Conservation (phyloP, 2,797 vertebrate species). For the Manis crassicaudata region DNA sequence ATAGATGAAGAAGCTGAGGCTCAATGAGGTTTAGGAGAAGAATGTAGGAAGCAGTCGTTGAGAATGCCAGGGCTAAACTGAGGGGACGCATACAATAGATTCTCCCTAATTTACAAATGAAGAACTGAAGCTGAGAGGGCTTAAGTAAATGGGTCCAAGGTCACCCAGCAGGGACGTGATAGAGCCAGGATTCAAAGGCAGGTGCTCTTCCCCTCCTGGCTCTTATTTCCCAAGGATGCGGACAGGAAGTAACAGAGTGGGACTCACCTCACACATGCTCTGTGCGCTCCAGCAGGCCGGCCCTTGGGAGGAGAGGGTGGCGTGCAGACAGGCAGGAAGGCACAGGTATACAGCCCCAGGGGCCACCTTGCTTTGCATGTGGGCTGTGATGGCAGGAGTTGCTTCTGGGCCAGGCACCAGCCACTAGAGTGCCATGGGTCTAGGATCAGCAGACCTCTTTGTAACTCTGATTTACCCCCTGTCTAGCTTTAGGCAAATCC, state of each 20-base stretch:
- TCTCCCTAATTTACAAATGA: not conserved
- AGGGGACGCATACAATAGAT: not conserved
- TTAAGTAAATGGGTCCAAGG: not conserved
- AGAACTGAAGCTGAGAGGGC: not conserved
- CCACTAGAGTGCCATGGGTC: not conserved
- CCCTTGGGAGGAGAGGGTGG: not conserved
- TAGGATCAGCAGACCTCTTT: not conserved
- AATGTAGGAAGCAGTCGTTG: not conserved
- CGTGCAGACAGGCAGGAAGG: not conserved
- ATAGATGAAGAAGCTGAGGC: not conserved
- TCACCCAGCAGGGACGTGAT: not conserved
- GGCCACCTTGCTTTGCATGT: fast-evolving
- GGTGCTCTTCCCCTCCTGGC: not conserved
- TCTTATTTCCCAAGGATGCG: not conserved
- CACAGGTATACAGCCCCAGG: fast-evolving
- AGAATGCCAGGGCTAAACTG: not conserved
- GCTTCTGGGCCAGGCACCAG: not conserved
- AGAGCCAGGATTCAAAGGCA: not conserved
- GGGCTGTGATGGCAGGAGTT: not conserved
- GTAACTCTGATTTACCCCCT: not conserved
- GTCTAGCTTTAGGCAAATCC: not conserved
- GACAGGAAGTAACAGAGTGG: not conserved
- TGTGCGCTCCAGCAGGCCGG: not conserved
- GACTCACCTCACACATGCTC: not conserved
- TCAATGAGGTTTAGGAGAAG: not conserved